Conservation (phyloP, 2,797 vertebrate species). For the Mus caroli region DNA sequence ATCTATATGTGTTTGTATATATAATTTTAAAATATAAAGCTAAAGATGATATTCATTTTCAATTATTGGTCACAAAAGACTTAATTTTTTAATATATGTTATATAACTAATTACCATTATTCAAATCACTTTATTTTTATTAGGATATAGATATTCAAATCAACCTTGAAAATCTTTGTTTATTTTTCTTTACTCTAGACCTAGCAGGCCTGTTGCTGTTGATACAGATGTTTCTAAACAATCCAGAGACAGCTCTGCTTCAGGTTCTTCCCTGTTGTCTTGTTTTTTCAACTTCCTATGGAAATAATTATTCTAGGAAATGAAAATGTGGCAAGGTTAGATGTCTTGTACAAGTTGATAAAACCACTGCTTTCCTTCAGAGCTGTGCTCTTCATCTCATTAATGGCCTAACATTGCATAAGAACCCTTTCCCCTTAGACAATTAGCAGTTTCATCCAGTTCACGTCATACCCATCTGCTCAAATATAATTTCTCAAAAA, state of each 20-base stretch:
- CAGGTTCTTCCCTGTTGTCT: not conserved
- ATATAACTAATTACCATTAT: not conserved
- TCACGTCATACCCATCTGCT: not conserved
- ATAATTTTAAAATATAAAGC: not conserved
- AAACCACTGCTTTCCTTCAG: slow-evolving; percentile 80
- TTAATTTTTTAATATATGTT: not conserved
- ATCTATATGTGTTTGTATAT: not conserved
- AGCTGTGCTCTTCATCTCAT: slow-evolving; percentile 75
- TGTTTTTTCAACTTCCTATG: not conserved
- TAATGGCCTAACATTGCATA: slow-evolving; percentile 68
- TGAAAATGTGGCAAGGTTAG: slow-evolving; percentile 75
- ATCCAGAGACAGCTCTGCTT: not conserved
- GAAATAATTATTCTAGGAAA: slow-evolving; percentile 65
- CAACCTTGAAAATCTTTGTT: not conserved
- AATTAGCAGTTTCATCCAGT: slow-evolving; percentile 54
- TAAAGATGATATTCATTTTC: slow-evolving; percentile 27
- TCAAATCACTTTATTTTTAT: slow-evolving; percentile 22
- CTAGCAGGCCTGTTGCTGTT: not conserved
- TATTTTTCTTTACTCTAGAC: not conserved
- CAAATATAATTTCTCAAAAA: slow-evolving; percentile 39
- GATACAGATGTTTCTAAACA: not conserved
- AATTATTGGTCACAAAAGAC: not conserved
- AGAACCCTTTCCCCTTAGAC: slow-evolving; percentile 70
- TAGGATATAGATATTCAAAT: not conserved
- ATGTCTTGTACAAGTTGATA: slow-evolving; percentile 74